Percentiles rank a stretch among this genome's conserved stretches.
These are phyloP conservation scores for Timandra comae DNA, from an alignment of 2,888 invertebrate genomes.

Conservation along the genomic window DNA sequence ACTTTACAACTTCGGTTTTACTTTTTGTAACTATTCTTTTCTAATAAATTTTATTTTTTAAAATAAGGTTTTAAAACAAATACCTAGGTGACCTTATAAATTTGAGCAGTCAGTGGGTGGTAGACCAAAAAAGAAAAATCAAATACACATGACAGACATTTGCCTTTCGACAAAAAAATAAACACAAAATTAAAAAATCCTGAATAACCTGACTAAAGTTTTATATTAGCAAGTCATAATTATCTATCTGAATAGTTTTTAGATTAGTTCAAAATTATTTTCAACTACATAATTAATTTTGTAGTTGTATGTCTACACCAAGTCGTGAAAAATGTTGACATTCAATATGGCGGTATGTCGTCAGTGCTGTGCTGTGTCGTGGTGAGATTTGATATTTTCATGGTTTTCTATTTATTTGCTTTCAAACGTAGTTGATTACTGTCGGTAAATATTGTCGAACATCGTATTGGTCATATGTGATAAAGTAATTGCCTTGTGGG, in stretches of 20 bases:
- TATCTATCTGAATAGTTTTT: slow-evolving; percentile 25
- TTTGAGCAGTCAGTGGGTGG: too few relatives aligned
- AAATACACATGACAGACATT: slow-evolving; percentile 48
- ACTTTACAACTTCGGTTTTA: too few relatives aligned
- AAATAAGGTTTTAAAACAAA: too few relatives aligned
- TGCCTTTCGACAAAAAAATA: slow-evolving; percentile 64
- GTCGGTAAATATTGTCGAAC: slow-evolving; percentile 29
- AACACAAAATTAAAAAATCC: slow-evolving; percentile 63
- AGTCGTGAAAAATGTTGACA: slow-evolving; percentile 80
- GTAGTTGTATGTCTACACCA: slow-evolving; percentile 48
- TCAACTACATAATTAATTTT: slow-evolving; percentile 23
- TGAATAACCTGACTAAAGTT: slow-evolving; percentile 23
- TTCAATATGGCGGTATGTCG: slow-evolving; percentile 97
- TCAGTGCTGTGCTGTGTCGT: slow-evolving; percentile 98
- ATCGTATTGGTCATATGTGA: slow-evolving; percentile 30
- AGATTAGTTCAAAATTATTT: slow-evolving; percentile 23
- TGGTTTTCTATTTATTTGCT: slow-evolving; percentile 45
- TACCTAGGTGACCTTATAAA: too few relatives aligned
- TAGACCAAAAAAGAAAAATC: slow-evolving; percentile 41
- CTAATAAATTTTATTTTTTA: too few relatives aligned
- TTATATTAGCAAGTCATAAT: slow-evolving; percentile 18
- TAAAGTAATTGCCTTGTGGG: slow-evolving; percentile 30
- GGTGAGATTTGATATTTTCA: slow-evolving; percentile 83
- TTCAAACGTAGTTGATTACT: slow-evolving; percentile 31
- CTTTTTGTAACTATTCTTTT: too few relatives aligned